phyloP scores from a whole-genome alignment of 2,113 vertebrate genomes.

The Pimephales promelas region DNA sequence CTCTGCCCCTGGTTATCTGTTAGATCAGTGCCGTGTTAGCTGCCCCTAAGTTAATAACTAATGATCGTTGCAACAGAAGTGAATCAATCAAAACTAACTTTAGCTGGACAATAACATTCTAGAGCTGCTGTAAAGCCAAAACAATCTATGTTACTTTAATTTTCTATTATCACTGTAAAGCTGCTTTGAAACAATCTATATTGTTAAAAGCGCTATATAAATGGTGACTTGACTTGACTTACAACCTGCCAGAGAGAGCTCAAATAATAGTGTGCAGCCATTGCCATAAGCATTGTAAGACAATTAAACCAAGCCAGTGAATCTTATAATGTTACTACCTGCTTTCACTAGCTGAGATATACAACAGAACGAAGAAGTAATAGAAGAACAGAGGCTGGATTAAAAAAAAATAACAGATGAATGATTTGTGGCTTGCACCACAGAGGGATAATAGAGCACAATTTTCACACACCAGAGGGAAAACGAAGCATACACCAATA shows the following conservation, averaged over 20 bases:
- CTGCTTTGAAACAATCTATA: no score
- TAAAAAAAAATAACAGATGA: constrained; percentile 4
- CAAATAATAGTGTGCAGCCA: not conserved
- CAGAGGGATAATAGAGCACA: not conserved
- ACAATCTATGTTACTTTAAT: no score
- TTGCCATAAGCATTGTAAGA: not conserved
- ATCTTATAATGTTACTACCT: not conserved
- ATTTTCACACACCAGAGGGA: not conserved
- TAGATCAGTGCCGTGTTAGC: no score
- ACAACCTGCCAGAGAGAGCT: not conserved
- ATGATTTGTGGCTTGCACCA: not conserved
- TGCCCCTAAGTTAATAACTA: no score
- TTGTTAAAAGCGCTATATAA: no score
- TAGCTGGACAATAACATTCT: no score
- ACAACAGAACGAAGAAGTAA: not conserved
- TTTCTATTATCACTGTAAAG: no score
- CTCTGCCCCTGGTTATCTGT: no score
- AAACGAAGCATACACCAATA: not conserved
- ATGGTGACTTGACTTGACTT: not conserved
- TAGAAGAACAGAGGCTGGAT: not conserved
- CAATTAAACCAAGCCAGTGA: constrained; percentile 9
- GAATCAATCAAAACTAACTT: no score
- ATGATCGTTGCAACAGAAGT: no score
- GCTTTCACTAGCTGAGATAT: not conserved
- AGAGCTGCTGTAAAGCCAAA: no score